These are phyloP conservation scores for Eretmocerus hayati DNA, from an alignment of 2,888 invertebrate genomes.

Conservation along the genomic window DNA sequence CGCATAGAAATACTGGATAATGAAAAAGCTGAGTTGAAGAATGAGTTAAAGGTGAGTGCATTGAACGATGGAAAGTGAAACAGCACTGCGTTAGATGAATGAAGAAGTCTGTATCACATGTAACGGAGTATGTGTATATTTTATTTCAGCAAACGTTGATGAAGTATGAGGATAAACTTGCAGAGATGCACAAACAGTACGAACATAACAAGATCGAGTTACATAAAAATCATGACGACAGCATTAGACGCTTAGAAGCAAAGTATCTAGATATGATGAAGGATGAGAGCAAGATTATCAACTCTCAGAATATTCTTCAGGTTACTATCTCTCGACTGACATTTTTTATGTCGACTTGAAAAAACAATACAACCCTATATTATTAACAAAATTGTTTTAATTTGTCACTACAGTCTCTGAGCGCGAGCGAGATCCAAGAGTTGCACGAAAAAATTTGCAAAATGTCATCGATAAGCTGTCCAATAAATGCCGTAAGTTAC, in stretches of 20 bases:
- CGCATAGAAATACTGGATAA: constrained; percentile 15
- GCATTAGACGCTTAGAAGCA: constrained; percentile 28
- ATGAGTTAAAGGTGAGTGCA: constrained; percentile 19
- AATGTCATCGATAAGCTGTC: neutral
- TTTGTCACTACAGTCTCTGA: constrained; percentile 6
- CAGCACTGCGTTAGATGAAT: no score
- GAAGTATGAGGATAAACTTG: constrained; percentile 28
- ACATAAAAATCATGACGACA: constrained; percentile 29
- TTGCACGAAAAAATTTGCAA: constrained; percentile 6
- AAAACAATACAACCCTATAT: neutral
- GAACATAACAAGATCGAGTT: constrained; percentile 16
- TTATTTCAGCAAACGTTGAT: constrained; percentile 20
- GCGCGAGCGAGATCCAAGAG: neutral
- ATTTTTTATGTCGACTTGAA: neutral
- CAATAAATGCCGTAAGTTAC: neutral
- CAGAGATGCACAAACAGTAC: constrained; percentile 19
- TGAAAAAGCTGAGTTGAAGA: constrained; percentile 19
- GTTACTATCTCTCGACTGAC: constrained; percentile 3
- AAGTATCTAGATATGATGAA: constrained; percentile 24
- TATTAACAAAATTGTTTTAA: neutral
- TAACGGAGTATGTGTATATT: no score
- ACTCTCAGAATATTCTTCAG: constrained; percentile 7
- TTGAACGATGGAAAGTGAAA: no score
- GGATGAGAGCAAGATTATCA: constrained; percentile 5
- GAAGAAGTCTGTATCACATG: neutral